These are phyloP conservation scores for Eristalis pertinax DNA, from an alignment of 2,888 invertebrate species.

Conservation along the genomic window DNA sequence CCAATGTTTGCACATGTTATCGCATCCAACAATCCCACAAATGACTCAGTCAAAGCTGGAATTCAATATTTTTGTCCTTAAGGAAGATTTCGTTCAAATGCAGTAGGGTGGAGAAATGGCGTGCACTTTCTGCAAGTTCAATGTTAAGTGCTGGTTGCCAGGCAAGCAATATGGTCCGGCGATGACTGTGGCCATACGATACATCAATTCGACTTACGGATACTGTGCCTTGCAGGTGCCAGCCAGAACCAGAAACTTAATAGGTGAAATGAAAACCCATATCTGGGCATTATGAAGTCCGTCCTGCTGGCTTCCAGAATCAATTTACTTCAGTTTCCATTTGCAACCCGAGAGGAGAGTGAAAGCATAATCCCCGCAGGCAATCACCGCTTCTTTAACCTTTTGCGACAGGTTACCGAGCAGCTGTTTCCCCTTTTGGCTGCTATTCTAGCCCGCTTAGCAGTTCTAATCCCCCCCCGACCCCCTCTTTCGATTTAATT, in stretches of 20 bases:
- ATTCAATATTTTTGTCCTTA: too few relatives aligned
- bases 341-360: not conserved
- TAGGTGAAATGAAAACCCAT: not conserved
- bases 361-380: not conserved
- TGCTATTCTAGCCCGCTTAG: not conserved
- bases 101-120: too few relatives aligned
- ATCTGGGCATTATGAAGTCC: not conserved
- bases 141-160: too few relatives aligned
- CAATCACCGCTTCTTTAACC: not conserved
- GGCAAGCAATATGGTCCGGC: too few relatives aligned
- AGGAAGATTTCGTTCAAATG: too few relatives aligned
- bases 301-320: not conserved
- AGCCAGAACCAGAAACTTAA: not conserved
- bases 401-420: not conserved
- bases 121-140: too few relatives aligned
- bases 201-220: too few relatives aligned
- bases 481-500: not conserved
- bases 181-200: too few relatives aligned
- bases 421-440: not conserved
- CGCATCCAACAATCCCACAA: too few relatives aligned
- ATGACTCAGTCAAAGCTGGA: too few relatives aligned
- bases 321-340: not conserved
- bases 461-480: not conserved
- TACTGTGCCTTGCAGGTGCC: too few relatives aligned
- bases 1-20: not conserved